phyloP scores from a whole-genome alignment of 1,140 invertebrate species.

The Atta cephalotes region DNA sequence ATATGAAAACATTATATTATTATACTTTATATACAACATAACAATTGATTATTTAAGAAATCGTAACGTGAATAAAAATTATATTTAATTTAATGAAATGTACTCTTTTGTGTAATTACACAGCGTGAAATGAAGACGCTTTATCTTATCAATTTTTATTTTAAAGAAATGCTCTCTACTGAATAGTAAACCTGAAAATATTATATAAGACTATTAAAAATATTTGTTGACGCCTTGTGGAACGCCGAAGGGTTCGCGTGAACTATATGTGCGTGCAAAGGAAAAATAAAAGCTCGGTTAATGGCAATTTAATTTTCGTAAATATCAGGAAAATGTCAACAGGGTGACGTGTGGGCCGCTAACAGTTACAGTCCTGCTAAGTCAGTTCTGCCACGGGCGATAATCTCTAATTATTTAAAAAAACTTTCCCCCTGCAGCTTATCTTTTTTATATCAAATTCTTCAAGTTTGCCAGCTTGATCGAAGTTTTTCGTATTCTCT shows the following conservation, averaged over 20 bases:
- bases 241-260: conserved; percentile 16
- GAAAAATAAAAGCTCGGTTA: conserved; percentile 48
- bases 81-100: neutral
- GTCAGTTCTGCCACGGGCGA: neutral
- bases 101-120: neutral
- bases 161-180: neutral
- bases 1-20: neutral
- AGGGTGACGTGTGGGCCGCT: conserved; percentile 36
- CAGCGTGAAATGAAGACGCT: neutral
- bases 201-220: conserved; percentile 34
- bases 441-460: conserved; percentile 27
- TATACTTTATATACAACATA: neutral
- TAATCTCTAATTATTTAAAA: conserved; percentile 51
- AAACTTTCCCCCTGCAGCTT: neutral
- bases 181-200: neutral
- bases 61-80: neutral
- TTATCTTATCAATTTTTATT: neutral
- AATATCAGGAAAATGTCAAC: conserved; percentile 57
- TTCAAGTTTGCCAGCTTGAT: neutral
- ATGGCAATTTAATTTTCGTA: conserved; percentile 63
- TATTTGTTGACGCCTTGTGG: neutral
- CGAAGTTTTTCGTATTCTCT: neutral
- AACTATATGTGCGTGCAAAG: conserved; percentile 44
- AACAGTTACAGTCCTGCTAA: conserved; percentile 26
- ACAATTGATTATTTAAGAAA: neutral